Base-by-base conservation (phyloP, 1,140 invertebrate genomes). In the Vollenhovia emeryi region DNA sequence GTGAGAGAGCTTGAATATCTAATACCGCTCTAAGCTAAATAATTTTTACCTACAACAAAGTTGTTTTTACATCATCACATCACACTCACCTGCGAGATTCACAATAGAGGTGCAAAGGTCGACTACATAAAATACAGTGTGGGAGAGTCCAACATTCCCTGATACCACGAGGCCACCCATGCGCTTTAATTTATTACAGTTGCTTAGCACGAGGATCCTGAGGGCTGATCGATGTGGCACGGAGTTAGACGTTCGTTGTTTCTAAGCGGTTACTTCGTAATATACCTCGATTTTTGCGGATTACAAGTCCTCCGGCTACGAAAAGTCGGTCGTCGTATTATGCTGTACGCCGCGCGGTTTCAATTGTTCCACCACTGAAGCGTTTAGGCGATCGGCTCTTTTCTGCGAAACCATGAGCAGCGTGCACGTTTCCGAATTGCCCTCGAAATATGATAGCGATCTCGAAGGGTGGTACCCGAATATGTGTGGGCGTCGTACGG, bases 161-260 rank as follows among this genome's bases (percentile, higher is more conserved):
- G 71, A 36, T 50, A 79, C 40, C 13, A 64, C 13, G 30, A n/a
- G 79, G 60, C 89, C 89, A 89, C 89, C 88, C 86, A 69, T 86
- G 88, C 64, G 30, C 57, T 90, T 78, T 85, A 88, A 90, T 90
- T 89, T 90, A 90, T 89, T 82, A 66, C 15, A 64, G 62, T 78
- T 82, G 55, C 71, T 86, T 80, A 76, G 76, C 73, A 79, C 68
- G 84, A 82, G 57, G 55, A 73, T 87, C 43, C 62, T 52, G 33
- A 27, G 59, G 71, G 64, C 36, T 36, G 79, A 78, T 74, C 55
- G 50, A 50, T 43, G 24, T 8, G n/a, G 55, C 27, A 33, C 57
- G 15, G 11, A 45, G 27, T 15, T 73, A 15, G 36, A 43, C 24
- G 21, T 48, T 48, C 33, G 57, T 84, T 64, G 71, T 69, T 48